Base-by-base conservation (phyloP, 2,797 vertebrate genomes). In the Oophaga sylvatica region DNA sequence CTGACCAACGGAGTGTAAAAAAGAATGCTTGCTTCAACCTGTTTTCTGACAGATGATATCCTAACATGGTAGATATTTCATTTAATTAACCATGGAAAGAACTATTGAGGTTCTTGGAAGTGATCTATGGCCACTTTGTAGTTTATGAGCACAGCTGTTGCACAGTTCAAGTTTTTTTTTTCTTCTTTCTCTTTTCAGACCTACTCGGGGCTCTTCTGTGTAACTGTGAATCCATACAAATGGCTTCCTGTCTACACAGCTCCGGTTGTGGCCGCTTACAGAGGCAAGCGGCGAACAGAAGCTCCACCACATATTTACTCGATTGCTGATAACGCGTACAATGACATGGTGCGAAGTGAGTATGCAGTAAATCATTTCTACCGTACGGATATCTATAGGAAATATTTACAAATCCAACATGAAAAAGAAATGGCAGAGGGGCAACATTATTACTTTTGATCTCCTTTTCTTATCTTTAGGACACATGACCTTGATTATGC, bases 271-370 rank as follows among this genome's bases (percentile, higher is more conserved):
- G 96, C 95, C 0, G 96, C 93, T 85, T 98, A 98, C 95, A 97
- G 96, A 92, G 97, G 97, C 92, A 98, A 97, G 92, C 94, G 97
- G 15, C 96, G 97, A 90, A 93, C 97, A 0, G 96, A 98, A 93
- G 92, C 87, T 0, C 97, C 97, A 0, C 97, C 97, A 0, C 97
- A 99, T 91, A 98, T 98, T 92, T 98, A 98, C 90, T 92, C 97
- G 83, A 97, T 98, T 10, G 96, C 97, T 0, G 97, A 98, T 90
- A 97, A 95, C 0, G 96, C 97, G 80, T 98, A 99, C 94, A 97
- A 98, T 0, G 96, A 97, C 93, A 98, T 98, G 98, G 93, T 99
- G 91, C 96, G 96, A 90, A 97, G 97, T 98, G 94, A 96, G 97
- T 92, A 19, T 59, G 87, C 31, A 59, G 20, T 11, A 76, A n/a